phyloP scores from a whole-genome alignment of 2,888 invertebrate genomes.

The Agelastica alni region DNA sequence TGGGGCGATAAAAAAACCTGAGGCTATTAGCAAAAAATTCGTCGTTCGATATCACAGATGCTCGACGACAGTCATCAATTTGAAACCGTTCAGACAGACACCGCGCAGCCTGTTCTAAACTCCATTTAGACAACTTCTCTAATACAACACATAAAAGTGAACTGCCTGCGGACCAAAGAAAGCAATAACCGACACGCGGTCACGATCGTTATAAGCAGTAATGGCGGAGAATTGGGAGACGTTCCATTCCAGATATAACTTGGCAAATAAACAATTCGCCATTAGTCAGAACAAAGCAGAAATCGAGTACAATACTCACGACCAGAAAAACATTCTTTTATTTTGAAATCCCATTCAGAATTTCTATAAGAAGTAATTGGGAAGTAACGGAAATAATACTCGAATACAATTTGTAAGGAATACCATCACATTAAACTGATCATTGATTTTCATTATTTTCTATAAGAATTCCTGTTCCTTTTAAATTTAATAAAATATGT shows the following conservation, averaged over 20 bases:
- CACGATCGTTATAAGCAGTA: conserved; percentile 52
- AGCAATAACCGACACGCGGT: conserved; percentile 54
- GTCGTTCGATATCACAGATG: conserved; percentile 21
- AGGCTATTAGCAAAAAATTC: conserved; percentile 10
- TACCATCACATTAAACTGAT: no score
- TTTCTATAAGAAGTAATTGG: neutral
- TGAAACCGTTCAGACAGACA: conserved; percentile 13
- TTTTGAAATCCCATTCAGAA: neutral
- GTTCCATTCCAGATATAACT: conserved; percentile 39
- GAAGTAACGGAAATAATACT: no score
- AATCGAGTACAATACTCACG: neutral
- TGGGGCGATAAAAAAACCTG: conserved; percentile 13
- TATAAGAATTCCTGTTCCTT: no score
- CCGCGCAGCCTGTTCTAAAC: conserved; percentile 38
- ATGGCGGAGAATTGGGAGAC: conserved; percentile 44
- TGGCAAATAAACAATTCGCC: conserved; percentile 45
- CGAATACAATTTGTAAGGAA: no score
- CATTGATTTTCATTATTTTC: no score
- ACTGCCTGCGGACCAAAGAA: conserved; percentile 49
- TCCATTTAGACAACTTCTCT: conserved; percentile 42
- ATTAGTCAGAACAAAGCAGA: conserved; percentile 34
- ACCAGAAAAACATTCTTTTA: neutral
- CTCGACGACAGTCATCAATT: conserved; percentile 29
- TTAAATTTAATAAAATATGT: no score
- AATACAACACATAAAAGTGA: conserved; percentile 50